Base-by-base conservation (phyloP, 1,140 invertebrate genomes). In the Ctenoplectra terminalis region DNA sequence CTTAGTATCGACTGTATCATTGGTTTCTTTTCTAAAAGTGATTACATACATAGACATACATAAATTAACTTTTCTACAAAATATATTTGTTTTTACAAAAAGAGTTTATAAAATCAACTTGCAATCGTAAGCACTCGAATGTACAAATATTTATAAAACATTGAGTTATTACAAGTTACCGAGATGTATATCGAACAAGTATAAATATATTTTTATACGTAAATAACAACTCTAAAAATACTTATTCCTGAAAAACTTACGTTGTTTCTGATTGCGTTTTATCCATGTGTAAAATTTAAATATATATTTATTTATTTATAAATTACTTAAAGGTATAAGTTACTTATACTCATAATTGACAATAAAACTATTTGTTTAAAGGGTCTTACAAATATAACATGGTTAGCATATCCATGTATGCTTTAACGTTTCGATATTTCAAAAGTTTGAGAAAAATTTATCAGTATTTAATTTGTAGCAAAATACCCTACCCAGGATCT, bases 1-100 rank as follows among this genome's bases (percentile, higher is more conserved):
- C 89, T 87, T 90, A 40, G 6, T 60, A 80, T 90, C 89, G 11
- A 85, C 84, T 67, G 37, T 48, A 40, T 63, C 34, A 15, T 75
- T 54, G 31, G 34, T n/a, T n/a, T 48, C 23, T 37, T 69, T 82
- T 82, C 85, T 88, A 61, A 48, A 82, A 84, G 76, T 56, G 8
- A 29, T 34, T 29, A 52, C 64, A 43, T 48, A 5, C 0, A 15
- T 63, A 26, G 15, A 61, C n/a, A n/a, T n/a, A n/a, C n/a, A n/a
- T n/a, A 40, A 50, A 69, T 23, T 40, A 61, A 61, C 2, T 17
- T 74, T 7, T 50, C 48, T 23, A 20, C 56, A 31, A 31, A 23
- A 1, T 43, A 7, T 46, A 58, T 40, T 11, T 64, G 23, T 50
- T 75, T 34, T 40, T 37, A 37, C 26, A 20, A 37, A 34, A 50